phyloP scores from a whole-genome alignment of 2,888 invertebrate species.

The Parnassius glacialis region DNA sequence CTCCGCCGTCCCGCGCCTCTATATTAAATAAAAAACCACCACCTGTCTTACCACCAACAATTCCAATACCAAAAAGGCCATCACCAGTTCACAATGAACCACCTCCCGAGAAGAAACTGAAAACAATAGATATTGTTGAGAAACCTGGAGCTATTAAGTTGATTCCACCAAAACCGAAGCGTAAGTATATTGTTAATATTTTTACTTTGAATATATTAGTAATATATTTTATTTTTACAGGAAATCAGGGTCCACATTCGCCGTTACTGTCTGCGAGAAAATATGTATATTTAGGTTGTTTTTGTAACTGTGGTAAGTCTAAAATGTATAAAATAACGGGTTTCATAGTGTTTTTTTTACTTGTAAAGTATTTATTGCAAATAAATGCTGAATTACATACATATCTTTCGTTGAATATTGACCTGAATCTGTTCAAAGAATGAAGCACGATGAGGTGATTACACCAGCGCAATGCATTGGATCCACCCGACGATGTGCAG shows the following conservation, averaged over 20 bases:
- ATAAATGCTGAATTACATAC: slow-evolving; percentile 67
- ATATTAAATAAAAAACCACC: slow-evolving; percentile 82
- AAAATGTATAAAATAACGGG: slow-evolving; percentile 74
- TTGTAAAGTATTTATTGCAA: slow-evolving; percentile 70
- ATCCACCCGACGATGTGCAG: slow-evolving; percentile 54
- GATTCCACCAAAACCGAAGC: slow-evolving; percentile 93
- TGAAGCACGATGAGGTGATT: slow-evolving; percentile 46
- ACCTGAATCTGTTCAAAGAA: slow-evolving; percentile 66
- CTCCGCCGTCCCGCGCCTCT: slow-evolving; percentile 88
- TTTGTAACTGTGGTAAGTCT: slow-evolving; percentile 70
- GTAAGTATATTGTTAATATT: slow-evolving; percentile 84
- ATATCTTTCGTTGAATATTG: slow-evolving; percentile 64
- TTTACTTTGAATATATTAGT: slow-evolving; percentile 41
- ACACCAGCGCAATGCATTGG: slow-evolving; percentile 46
- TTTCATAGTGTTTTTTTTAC: slow-evolving; percentile 54
- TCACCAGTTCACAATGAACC: slow-evolving; percentile 73
- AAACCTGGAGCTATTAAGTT: slow-evolving; percentile 92
- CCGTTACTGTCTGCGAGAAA: slow-evolving; percentile 42
- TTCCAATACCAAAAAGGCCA: slow-evolving; percentile 71
- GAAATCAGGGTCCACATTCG: slow-evolving; percentile 43
- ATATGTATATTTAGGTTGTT: slow-evolving; percentile 55
- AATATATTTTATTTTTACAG: slow-evolving; percentile 73
- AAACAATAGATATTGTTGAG: slow-evolving; percentile 81
- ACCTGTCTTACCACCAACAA: slow-evolving; percentile 66
- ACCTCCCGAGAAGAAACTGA: slow-evolving; percentile 89